phyloP scores from a whole-genome alignment of 1,140 invertebrate species.

The Onthophagus taurus region DNA sequence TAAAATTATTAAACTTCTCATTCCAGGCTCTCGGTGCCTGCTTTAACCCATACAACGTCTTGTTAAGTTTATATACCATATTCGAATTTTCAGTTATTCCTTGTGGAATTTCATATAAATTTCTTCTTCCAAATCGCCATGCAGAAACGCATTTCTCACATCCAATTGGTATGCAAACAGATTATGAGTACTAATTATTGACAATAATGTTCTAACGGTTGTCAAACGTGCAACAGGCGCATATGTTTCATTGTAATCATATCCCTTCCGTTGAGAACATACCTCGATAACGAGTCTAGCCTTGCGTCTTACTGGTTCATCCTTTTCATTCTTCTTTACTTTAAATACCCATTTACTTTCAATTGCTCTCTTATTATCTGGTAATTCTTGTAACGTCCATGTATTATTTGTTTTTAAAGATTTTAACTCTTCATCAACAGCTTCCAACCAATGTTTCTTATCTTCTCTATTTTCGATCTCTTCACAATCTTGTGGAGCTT shows the following conservation, averaged over 20 bases:
- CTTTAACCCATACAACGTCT: no score
- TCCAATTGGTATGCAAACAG: constrained; percentile 33
- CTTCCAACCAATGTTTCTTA: constrained; percentile 27
- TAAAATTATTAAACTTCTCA: no score
- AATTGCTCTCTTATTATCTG: constrained; percentile 17
- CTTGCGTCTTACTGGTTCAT: not conserved
- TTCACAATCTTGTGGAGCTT: constrained; percentile 1
- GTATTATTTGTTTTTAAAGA: constrained; percentile 25
- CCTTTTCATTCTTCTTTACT: constrained; percentile 2
- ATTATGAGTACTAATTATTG: constrained; percentile 24
- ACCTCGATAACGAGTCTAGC: constrained; percentile 14
- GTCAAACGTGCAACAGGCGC: constrained; percentile 20
- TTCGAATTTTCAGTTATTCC: no score
- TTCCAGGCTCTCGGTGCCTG: no score
- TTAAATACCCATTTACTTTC: constrained; percentile 23
- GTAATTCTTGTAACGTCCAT: constrained; percentile 31
- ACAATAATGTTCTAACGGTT: constrained; percentile 24
- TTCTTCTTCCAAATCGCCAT: constrained; percentile 34
- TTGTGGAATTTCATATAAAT: constrained; percentile 34
- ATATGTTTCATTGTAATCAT: constrained; percentile 11
- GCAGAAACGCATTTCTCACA: constrained; percentile 32
- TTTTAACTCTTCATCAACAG: constrained; percentile 30
- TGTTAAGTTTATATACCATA: no score
- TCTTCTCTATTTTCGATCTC: constrained; percentile 16
- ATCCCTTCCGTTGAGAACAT: constrained; percentile 6